Evolutionary conservation across 1,140 invertebrate genomes (phyloP), one percentile per base, ranked within the genome.

Genomic region (Caenorhabditis briggsae): DNA sequence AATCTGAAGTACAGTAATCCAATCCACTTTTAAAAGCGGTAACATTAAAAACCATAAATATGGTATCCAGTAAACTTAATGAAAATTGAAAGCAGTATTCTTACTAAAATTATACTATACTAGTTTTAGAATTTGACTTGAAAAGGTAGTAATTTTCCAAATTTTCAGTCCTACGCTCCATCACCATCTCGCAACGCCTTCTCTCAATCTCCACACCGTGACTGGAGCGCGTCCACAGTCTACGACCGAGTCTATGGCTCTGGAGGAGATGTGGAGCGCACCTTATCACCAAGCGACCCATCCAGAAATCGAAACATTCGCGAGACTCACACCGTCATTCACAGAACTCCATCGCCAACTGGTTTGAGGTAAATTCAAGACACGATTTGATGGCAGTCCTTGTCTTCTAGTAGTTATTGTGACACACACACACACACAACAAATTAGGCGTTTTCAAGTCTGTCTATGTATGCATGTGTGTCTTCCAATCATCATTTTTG

Each of bases 131-230:
- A 33, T 33, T 33, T 3, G 33, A 33, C 33, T 2, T 33, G 33
- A 33, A 33, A 33, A 33, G 1, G 3, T 33, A 33, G 1, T 2
- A 33, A 33, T 33, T 33, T 33, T 33, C 33, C 33, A 33, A 7
- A 12, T n/a, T 86, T 86, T 33, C 85, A 86, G 85, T 78, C 64
- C 41, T 86, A 86, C 25, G 85, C 85, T 7, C 85, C 85, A 50
- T 85, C 84, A 33, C 18, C 50, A 46, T 74, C 84, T 43, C 65
- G 85, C 7, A 58, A 78, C 14, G 70, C 64, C 16, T 70, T 53
- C 46, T 86, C 85, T 18, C 48, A 78, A n/a, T 86, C 85, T n/a
- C 85, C 85, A 23, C 74, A 64, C n/a, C 50, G 85, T 43, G 53
- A 85, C 23, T 86, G 85, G 85, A 82, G 55, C 25, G 85, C 85